phyloP scores from a whole-genome alignment of 1,140 invertebrate genomes.

The Papilio aristodemus region DNA sequence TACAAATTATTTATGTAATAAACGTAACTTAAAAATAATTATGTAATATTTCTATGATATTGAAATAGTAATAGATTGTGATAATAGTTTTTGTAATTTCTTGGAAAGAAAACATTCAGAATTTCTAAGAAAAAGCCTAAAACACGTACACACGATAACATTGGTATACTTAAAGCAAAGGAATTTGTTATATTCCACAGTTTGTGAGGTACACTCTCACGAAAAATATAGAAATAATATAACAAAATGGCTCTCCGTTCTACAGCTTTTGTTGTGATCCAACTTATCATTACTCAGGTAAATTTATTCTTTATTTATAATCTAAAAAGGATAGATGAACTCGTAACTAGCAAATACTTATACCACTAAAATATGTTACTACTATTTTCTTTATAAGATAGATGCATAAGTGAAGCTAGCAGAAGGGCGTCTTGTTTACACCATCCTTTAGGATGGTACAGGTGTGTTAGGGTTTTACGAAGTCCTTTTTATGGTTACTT shows the following conservation, averaged over 20 bases:
- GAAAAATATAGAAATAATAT: conserved; percentile 21
- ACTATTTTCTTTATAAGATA: too few relatives aligned
- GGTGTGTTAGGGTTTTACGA: too few relatives aligned
- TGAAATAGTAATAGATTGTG: conserved; percentile 4
- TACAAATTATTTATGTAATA: too few relatives aligned
- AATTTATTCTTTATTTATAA: too few relatives aligned
- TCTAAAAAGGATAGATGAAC: too few relatives aligned
- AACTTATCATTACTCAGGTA: conserved; percentile 43
- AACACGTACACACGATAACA: conserved; percentile 25
- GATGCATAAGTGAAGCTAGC: too few relatives aligned
- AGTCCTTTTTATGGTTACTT: too few relatives aligned
- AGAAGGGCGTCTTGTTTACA: too few relatives aligned
- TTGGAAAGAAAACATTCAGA: neutral
- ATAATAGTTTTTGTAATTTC: conserved; percentile 12
- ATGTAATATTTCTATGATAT: neutral
- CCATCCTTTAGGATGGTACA: too few relatives aligned
- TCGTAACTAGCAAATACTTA: too few relatives aligned
- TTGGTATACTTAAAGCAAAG: conserved; percentile 17
- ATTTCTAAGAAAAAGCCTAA: conserved; percentile 12
- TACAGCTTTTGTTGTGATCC: conserved; percentile 34
- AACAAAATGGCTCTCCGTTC: conserved; percentile 37
- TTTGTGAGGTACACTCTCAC: neutral
- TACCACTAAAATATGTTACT: too few relatives aligned
- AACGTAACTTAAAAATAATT: neutral
- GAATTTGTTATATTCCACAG: neutral